These are phyloP conservation scores for Cichladusa arquata DNA, from an alignment of 2,113 vertebrate species.

Conservation along the genomic window DNA sequence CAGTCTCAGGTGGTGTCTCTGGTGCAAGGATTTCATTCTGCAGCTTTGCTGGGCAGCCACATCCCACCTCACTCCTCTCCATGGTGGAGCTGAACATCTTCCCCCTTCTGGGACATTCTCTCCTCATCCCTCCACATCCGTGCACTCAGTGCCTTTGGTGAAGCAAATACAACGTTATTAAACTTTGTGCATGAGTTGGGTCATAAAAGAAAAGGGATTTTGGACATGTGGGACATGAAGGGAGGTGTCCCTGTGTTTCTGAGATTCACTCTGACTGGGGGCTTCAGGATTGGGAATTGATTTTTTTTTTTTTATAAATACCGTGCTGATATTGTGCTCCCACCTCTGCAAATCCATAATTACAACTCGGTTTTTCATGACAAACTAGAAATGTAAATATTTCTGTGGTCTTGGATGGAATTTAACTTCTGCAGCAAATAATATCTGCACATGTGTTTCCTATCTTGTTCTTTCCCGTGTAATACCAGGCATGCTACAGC, in stretches of 20 bases:
- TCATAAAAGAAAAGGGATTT: neutral
- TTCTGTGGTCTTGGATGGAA: constrained; percentile 47
- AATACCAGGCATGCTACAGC: constrained; percentile 38
- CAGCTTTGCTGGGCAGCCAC: neutral
- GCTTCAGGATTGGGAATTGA: neutral
- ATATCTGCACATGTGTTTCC: constrained; percentile 35
- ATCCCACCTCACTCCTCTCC: neutral
- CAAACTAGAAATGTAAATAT: constrained; percentile 16
- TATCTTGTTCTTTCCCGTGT: neutral
- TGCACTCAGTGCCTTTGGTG: neutral
- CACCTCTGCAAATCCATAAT: constrained; percentile 29
- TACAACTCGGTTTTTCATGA: constrained; percentile 53
- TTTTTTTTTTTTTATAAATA: neutral
- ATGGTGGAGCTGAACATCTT: neutral
- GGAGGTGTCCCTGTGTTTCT: neutral
- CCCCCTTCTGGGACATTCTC: neutral
- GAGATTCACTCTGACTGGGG: neutral
- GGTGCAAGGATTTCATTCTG: neutral
- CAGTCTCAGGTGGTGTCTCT: neutral
- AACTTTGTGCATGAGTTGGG: constrained; percentile 21
- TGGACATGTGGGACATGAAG: constrained; percentile 12
- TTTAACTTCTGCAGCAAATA: constrained; percentile 42
- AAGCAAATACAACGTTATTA: constrained; percentile 49
- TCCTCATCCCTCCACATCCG: neutral
- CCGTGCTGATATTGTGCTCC: neutral